Evolutionary conservation across 2,797 vertebrate species (phyloP), one percentile per base, ranked within the genome.

Genomic region (Falco cherrug): DNA sequence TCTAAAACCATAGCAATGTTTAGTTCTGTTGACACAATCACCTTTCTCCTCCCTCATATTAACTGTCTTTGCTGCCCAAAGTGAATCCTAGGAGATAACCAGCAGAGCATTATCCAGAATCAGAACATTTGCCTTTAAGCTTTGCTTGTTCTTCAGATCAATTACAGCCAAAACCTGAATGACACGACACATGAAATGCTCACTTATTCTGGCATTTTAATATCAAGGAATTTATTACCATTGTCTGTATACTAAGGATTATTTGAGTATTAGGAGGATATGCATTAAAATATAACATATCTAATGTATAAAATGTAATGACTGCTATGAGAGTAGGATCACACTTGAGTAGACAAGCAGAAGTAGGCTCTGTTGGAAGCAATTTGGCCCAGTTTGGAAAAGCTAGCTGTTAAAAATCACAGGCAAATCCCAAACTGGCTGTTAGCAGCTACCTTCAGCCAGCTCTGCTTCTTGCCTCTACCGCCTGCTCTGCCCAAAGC

Each of bases 341-440:
- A 80, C 84, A 87, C 73, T 92, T 6, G 17, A 92, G 82, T 15
- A 91, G 90, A 89, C 37, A 56, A 78, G 92, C 65, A 94, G 82
- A 90, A 96, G 82, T 71, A 59, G 50, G 50, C 94, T 95, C 93
- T 67, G 57, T 78, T 96, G 91, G 92, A 94, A 93, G 84, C 64
- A 83, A 84, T 92, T 92, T 81, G 92, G 91, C 91, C 96, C 95
- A 53, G 82, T 92, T 89, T 96, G 87, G 82, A 92, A 87, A 85
- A 91, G 47, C 78, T 76, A 53, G 71, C 84, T 85, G 60, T 59
- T 87, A 86, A 90, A 87, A 95, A 87, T 89, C 68, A 25, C 20
- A 77, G 81, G 75, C 68, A 91, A 95, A 89, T 93, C 94, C 89
- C 91, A 59, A 75, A 80, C 29, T 71, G 84, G 75, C 84, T 80